Percentiles rank a stretch among this genome's conserved stretches.
Evolutionary conservation across 2,797 vertebrate species (phyloP).

Genomic region (Rhinogobio ventralis): DNA sequence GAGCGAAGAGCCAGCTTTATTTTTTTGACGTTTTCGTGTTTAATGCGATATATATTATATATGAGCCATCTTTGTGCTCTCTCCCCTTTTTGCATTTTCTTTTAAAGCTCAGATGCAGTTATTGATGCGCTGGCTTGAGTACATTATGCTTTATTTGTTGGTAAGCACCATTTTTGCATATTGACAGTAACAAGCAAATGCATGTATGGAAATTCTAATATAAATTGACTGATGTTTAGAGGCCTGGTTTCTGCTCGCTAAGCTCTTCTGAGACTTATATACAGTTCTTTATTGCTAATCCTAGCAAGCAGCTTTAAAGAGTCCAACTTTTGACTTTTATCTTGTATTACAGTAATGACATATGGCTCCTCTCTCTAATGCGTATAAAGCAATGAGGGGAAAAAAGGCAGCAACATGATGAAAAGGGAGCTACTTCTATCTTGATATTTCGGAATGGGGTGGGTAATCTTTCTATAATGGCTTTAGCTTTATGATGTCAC

Average conservation of each 20-base stretch:
- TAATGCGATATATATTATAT: slow-evolving; percentile 84
- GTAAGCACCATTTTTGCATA: slow-evolving; percentile 99
- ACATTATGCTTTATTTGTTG: slow-evolving; percentile 99
- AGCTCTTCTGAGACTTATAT: slow-evolving; percentile 95
- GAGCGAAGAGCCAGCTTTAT: slow-evolving; percentile 81
- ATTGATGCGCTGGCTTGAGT: slow-evolving; percentile 93
- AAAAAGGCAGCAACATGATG: slow-evolving; percentile 47
- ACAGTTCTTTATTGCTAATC: slow-evolving; percentile 97
- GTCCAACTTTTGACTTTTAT: slow-evolving; percentile 78
- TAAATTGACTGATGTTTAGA: slow-evolving; percentile 99
- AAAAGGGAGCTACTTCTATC: slow-evolving; percentile 61
- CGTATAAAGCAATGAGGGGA: slow-evolving; percentile 68
- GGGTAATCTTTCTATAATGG: slow-evolving; percentile 76
- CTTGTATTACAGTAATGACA: slow-evolving; percentile 80
- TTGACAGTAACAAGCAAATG: slow-evolving; percentile 99
- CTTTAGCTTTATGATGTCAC: slow-evolving; percentile 77
- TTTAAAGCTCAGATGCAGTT: slow-evolving; percentile 93
- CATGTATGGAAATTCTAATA: slow-evolving; percentile 99
- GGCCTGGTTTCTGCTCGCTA: slow-evolving; percentile 91
- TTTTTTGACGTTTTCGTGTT: slow-evolving; percentile 86
- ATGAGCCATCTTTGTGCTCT: slow-evolving; percentile 74
- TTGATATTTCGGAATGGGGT: slow-evolving; percentile 78
- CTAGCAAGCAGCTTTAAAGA: slow-evolving; percentile 80
- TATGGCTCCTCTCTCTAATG: slow-evolving; percentile 78
- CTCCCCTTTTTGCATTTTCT: slow-evolving; percentile 87